phyloP scores from a whole-genome alignment of 2,113 vertebrate species.

The Haemorhous mexicanus region DNA sequence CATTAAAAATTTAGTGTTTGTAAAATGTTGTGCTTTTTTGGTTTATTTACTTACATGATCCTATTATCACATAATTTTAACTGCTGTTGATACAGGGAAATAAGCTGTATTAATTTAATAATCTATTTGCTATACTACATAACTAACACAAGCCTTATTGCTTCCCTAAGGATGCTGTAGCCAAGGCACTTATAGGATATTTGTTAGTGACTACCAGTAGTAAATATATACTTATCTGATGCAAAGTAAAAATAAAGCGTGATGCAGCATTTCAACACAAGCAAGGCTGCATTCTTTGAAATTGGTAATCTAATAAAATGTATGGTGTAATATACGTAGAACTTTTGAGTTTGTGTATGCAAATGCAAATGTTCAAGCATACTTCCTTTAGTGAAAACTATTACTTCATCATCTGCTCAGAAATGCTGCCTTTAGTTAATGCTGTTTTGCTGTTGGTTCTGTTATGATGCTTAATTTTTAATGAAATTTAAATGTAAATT shows the following conservation, averaged over 20 bases:
- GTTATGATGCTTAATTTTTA: slow-evolving; percentile 54
- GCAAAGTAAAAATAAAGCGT: slow-evolving; percentile 7
- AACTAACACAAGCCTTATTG: slow-evolving; percentile 14
- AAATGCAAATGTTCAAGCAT: slow-evolving; percentile 10
- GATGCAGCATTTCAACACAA: not conserved
- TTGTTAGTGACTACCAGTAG: not conserved
- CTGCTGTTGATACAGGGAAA: slow-evolving; percentile 51
- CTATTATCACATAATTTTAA: slow-evolving; percentile 44
- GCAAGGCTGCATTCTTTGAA: not conserved
- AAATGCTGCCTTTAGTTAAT: slow-evolving; percentile 40
- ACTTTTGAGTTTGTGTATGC: not conserved
- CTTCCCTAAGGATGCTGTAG: slow-evolving; percentile 29
- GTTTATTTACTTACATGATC: not conserved
- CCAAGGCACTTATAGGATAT: not conserved
- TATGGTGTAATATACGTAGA: slow-evolving; percentile 12
- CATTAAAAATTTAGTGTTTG: not conserved
- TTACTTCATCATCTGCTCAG: not conserved
- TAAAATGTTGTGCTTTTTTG: slow-evolving; percentile 11
- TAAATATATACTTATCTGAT: not conserved
- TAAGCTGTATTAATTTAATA: slow-evolving; percentile 60
- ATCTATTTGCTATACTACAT: slow-evolving; percentile 22
- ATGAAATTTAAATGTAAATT: slow-evolving; percentile 45
- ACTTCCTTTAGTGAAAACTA: slow-evolving; percentile 48
- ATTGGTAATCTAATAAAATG: slow-evolving; percentile 22
- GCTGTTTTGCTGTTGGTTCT: slow-evolving; percentile 50